Base-by-base conservation (phyloP, 2,888 invertebrate genomes). In the Aromia moschata region DNA sequence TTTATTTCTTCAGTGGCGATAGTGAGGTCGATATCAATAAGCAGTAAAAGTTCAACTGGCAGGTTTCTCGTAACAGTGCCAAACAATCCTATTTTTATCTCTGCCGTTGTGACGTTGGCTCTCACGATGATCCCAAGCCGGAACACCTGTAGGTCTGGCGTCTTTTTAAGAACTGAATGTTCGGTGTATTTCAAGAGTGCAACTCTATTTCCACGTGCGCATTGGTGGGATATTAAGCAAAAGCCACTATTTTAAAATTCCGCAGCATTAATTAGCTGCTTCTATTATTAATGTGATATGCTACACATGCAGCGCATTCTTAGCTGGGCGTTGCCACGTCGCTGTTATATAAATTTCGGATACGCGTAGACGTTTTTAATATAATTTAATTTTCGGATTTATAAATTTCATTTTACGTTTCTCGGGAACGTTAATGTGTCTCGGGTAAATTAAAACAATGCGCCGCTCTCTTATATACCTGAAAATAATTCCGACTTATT, bases 1-100 rank as follows among this genome's bases (percentile, higher is more conserved):
- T 49, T 47, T 40, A 36, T 56, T 53, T 46, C 31, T 52, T 40
- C 12, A 40, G 17, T 38, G 16, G 25, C 33, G 46, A 15, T 40
- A 37, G 20, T 36, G 55, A 47, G 60, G 51, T 49, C 70, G 72
- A 68, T 67, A 71, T 70, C 67, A 67, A 71, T 69, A 67, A 68
- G 69, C 69, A 62, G 60, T 68, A 62, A 70, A 69, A 72, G 63
- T 65, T 64, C 64, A 73, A 76, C 76, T 77, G 77, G 73, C 73
- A 72, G 69, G 64, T 70, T 72, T 74, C 68, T 62, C 65, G 64
- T 66, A 67, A 69, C 70, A 45, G 71, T 76, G 76, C 76, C 76
- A 76, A 77, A 76, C 75, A 74, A 73, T 74, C 74, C 76, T 77
- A 77, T 77, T 77, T 77, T 77, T 77, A 76, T 71, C 74, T 55